phyloP scores from a whole-genome alignment of 2,113 vertebrate genomes.

The Pygoscelis adeliae region DNA sequence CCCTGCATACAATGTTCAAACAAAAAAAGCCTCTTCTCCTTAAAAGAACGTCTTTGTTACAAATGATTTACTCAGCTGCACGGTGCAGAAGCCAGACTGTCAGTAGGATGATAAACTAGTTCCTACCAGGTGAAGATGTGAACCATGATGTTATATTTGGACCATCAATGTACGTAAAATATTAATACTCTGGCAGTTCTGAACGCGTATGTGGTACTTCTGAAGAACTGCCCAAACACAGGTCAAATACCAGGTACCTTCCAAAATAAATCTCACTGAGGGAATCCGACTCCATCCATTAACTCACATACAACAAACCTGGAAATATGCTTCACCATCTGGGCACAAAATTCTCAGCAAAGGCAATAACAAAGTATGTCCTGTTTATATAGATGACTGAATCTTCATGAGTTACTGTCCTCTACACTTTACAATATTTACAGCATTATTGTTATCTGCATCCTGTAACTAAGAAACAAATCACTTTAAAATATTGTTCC shows the following conservation, averaged over 20 bases:
- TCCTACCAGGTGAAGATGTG: background rate
- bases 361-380: background rate
- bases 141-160: background rate
- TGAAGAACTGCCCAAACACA: background rate
- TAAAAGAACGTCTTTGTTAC: background rate
- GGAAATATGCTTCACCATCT: background rate
- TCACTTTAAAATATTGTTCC: background rate
- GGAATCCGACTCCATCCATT: background rate
- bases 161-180: background rate
- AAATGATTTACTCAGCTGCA: background rate
- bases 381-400: background rate
- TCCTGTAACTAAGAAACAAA: background rate
- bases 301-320: background rate
- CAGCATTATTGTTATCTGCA: background rate
- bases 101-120: background rate
- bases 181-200: background rate
- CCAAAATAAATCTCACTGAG: background rate
- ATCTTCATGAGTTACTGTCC: background rate
- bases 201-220: fast-evolving
- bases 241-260: background rate
- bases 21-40: background rate
- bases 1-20: too few relatives aligned
- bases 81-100: background rate
- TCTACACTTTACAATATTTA: background rate
- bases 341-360: background rate